Conservation (phyloP, 2,113 vertebrate species). For the Elephantulus edwardii region DNA sequence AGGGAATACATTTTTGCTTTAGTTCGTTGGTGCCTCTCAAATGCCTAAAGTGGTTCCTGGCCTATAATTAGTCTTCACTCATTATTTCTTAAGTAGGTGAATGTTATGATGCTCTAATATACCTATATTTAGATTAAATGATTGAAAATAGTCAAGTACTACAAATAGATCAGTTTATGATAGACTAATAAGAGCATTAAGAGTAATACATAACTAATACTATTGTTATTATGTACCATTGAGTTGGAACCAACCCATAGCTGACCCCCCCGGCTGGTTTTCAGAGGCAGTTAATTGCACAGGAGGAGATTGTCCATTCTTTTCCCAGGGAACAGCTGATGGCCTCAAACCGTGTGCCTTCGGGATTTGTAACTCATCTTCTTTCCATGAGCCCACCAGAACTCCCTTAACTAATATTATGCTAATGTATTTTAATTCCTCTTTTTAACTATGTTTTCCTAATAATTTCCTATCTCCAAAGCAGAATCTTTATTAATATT, state of each 20-base stretch:
- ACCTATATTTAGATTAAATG: not conserved
- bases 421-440: conserved; percentile 8
- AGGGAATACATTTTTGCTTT: not conserved
- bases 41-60: not conserved
- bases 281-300: too few species aligned
- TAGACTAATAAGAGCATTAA: not conserved
- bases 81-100: not conserved
- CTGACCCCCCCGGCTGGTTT: too few species aligned
- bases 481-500: not conserved
- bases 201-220: too few species aligned
- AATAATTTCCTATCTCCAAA: not conserved
- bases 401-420: not conserved
- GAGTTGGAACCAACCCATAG: too few species aligned
- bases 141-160: conserved; percentile 21
- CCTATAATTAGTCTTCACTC: not conserved
- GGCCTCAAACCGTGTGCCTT: too few species aligned
- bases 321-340: too few species aligned
- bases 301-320: too few species aligned
- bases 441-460: not conserved
- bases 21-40: not conserved
- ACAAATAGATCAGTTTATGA: not conserved
- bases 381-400: too few species aligned
- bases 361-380: too few species aligned
- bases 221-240: too few species aligned
- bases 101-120: not conserved